Evolutionary conservation across 1,140 invertebrate genomes (phyloP), one percentile per base, ranked within the genome.

Genomic region (Calycopis cecrops): DNA sequence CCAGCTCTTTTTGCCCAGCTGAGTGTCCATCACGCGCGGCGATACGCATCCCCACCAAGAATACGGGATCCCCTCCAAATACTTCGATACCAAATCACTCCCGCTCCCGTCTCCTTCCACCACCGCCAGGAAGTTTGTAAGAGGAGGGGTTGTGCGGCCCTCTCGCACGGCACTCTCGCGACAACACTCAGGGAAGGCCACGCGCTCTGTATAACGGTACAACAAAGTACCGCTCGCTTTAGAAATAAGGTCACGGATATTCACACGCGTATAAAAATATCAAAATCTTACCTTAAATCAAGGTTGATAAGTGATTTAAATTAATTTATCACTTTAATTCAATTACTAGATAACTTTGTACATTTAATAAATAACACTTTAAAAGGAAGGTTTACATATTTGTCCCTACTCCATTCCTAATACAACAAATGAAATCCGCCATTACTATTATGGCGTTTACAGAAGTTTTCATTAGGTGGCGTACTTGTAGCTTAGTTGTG

Each of bases 11-110:
- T 77, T 73, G 69, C 73, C 67, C 74, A 70, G 71, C 67, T 70
- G 69, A 75, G 71, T 78, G 76, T 80, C 76, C 83, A 87, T 79
- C 79, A 76, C 70, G 71, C 67, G 63, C 67, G 67, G 65, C 73
- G 67, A 73, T 67, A 78, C 83, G 83, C 84, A 88, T 86, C 86
- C 83, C 84, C 86, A 88, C 86, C 85, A 85, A 81, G 70, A 66
- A 16, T 73, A 71, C 79, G 75, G 76, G 81, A 87, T 85, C 84
- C 85, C 85, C 85, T 87, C 83, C 84, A 87, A 84, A 70, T 81
- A 69, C 77, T 72, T 71, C 59, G 60, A 64, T 67, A 85, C 77
- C 76, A 85, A 88, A 82, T 84, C 84, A 85, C 83, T 84, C 80
- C 80, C 81, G 82, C 83, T 85, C 83, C 81, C 85, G 77, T 71